These are phyloP conservation scores for Drosophila pachea DNA, from an alignment of 1,140 invertebrate species.

Conservation along the genomic window DNA sequence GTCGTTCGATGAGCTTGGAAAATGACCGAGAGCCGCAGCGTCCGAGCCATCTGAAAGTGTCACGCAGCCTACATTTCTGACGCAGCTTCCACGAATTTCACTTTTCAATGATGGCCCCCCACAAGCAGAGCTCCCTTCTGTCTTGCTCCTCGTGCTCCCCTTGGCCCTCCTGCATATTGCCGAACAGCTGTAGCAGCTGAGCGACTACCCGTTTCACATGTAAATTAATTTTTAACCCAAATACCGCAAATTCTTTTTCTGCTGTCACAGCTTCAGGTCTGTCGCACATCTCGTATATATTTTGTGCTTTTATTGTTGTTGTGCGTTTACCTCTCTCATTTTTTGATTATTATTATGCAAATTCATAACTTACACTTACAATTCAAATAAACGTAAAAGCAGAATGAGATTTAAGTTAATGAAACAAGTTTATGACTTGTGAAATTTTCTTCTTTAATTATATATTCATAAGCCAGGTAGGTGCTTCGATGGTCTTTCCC, in stretches of 20 bases:
- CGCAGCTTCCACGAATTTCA: constrained; percentile 64
- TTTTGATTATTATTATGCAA: constrained; percentile 70
- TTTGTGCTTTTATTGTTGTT: constrained; percentile 16
- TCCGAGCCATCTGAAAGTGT: constrained; percentile 69
- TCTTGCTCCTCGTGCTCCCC: not conserved
- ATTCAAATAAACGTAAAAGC: constrained; percentile 64
- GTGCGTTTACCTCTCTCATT: constrained; percentile 17
- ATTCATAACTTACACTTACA: constrained; percentile 49
- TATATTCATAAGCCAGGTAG: constrained; percentile 21
- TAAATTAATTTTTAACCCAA: constrained; percentile 79
- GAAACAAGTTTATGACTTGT: constrained; percentile 68
- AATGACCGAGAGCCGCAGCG: constrained; percentile 58
- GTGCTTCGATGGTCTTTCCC: constrained; percentile 32
- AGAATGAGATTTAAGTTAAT: constrained; percentile 60
- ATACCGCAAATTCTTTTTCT: constrained; percentile 74
- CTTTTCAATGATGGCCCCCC: constrained; percentile 69
- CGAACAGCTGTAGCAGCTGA: constrained; percentile 39
- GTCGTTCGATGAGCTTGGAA: constrained; percentile 76
- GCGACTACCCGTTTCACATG: constrained; percentile 61
- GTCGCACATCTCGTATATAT: constrained; percentile 19
- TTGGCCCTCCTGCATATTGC: not conserved
- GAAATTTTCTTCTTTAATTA: constrained; percentile 51
- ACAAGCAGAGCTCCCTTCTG: not conserved
- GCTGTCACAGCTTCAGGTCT: constrained; percentile 40
- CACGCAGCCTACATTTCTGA: constrained; percentile 73